Evolutionary conservation across 1,140 invertebrate genomes (phyloP).

Genomic region (Ylistrum balloti): DNA sequence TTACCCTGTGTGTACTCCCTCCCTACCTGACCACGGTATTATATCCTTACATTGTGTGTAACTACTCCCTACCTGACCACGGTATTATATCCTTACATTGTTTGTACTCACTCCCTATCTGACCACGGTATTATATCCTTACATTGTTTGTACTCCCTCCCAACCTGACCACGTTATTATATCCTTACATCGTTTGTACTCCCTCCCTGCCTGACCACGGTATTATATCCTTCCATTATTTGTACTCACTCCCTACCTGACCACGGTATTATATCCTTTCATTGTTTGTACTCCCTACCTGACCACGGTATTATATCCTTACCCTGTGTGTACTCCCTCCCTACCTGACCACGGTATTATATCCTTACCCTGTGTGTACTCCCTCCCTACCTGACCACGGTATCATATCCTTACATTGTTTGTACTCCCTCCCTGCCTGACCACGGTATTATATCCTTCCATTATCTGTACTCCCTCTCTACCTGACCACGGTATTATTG

Average conservation of each 20-base stretch:
- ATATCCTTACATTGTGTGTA: neutral
- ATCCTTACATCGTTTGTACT: neutral
- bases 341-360: neutral
- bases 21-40: neutral
- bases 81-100: neutral
- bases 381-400: neutral
- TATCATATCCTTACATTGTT: neutral
- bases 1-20: neutral
- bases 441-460: too few relatives aligned
- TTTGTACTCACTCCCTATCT: neutral
- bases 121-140: neutral
- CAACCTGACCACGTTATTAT: neutral
- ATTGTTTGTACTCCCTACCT: neutral
- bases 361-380: neutral
- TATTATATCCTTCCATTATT: neutral
- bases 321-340: neutral
- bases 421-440: neutral
- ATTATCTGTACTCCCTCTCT: neutral
- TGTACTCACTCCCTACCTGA: constrained; percentile 4
- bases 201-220: neutral
- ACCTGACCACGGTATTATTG: neutral
- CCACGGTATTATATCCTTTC: neutral
- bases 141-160: neutral
- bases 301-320: neutral
- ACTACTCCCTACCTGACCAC: constrained; percentile 2